These are phyloP conservation scores for Calliphora vicina DNA, from an alignment of 1,140 invertebrate species.

Conservation along the genomic window DNA sequence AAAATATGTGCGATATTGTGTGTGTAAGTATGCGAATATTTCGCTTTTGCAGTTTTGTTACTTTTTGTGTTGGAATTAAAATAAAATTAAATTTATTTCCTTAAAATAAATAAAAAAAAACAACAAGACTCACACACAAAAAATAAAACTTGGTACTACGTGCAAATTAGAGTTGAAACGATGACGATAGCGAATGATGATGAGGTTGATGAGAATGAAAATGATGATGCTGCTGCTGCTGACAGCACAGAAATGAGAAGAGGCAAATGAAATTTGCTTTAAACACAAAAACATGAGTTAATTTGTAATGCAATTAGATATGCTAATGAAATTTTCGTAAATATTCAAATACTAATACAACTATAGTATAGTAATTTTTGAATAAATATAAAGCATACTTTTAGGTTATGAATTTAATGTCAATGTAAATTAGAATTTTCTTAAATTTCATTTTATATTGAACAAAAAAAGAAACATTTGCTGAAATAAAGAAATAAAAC, in stretches of 20 bases:
- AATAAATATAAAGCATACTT: neutral
- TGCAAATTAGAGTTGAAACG: slow-evolving; percentile 11
- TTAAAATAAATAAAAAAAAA: neutral
- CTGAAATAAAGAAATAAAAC: too few species aligned
- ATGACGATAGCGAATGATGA: neutral
- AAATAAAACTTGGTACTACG: slow-evolving; percentile 6
- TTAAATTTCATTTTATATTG: too few species aligned
- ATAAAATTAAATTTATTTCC: slow-evolving; percentile 31
- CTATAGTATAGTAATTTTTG: neutral
- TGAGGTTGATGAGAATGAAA: too few species aligned
- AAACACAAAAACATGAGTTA: neutral
- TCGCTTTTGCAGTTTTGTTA: neutral
- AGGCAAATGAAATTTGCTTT: neutral
- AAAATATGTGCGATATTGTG: neutral
- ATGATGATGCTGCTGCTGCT: neutral
- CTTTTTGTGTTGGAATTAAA: slow-evolving; percentile 28
- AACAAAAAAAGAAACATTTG: too few species aligned
- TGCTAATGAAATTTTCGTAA: slow-evolving; percentile 16
- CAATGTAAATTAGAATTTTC: neutral
- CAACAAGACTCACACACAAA: neutral
- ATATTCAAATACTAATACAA: neutral
- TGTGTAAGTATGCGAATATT: neutral
- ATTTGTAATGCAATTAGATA: slow-evolving; percentile 27
- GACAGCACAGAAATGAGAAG: neutral
- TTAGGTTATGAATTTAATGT: neutral